Evolutionary conservation across 2,888 invertebrate genomes (phyloP).

Genomic region (Odontocerum albicorne): DNA sequence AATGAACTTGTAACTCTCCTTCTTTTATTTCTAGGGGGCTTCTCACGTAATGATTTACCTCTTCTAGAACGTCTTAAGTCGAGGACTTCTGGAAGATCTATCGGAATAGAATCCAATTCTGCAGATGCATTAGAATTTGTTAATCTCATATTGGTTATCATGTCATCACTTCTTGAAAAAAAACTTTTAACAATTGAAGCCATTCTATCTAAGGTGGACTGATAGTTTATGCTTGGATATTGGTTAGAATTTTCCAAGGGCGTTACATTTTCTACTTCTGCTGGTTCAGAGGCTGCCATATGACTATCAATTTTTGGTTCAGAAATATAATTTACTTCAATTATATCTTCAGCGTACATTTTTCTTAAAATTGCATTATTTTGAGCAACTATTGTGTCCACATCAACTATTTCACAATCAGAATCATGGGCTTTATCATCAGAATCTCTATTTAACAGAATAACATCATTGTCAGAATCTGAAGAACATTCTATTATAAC

Average conservation of each 20-base stretch:
- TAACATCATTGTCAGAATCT: slow-evolving; percentile 10
- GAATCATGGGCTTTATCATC: slow-evolving; percentile 11
- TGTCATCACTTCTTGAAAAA: neutral
- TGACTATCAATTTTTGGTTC: no score
- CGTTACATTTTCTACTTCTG: neutral
- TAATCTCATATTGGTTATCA: neutral
- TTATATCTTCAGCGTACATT: neutral
- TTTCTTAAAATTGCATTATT: slow-evolving; percentile 14
- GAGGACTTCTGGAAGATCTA: no score
- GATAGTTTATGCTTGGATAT: neutral
- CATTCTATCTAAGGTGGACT: slow-evolving; percentile 5
- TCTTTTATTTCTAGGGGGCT: no score
- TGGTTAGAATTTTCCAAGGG: neutral
- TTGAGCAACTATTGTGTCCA: slow-evolving; percentile 4
- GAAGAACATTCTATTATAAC: slow-evolving; percentile 22
- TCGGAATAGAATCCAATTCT: neutral
- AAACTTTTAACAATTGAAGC: neutral
- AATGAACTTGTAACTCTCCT: no score
- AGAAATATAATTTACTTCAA: no score
- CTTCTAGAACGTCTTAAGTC: no score
- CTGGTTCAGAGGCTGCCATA: no score
- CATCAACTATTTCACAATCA: slow-evolving; percentile 21
- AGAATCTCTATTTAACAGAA: slow-evolving; percentile 6
- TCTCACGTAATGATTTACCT: no score
- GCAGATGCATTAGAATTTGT: neutral